Evolutionary conservation across 2,888 invertebrate species (phyloP), one percentile per base, ranked within the genome.

Genomic region (Cosmia trapezina): DNA sequence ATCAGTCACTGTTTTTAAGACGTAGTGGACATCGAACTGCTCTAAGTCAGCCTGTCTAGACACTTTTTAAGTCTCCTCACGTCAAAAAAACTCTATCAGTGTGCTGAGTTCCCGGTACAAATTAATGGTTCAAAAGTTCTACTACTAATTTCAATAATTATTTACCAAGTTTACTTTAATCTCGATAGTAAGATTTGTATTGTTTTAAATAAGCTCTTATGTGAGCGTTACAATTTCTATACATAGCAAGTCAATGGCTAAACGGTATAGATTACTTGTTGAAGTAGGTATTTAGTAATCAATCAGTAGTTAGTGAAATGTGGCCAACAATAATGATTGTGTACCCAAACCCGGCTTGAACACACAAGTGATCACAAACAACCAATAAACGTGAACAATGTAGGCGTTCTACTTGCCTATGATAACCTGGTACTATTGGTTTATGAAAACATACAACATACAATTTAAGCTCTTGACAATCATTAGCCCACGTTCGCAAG

Each of bases 1-100:
- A 78, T 70, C 51, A 41, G 37, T 78, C 75, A 70, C 17, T 19
- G 61, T 70, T 53, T 14, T 19, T 57, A 37, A 45, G 45, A 33
- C n/a, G 45, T 28, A 11, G 4, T 11, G 45, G n/a, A 75, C 70
- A 62, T 19, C 28, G 14, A 62, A 57, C 28, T 57, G 41, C n/a
- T 57, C 11, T 75, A 49, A 77, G 47, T n/a, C 14, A 1, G 51
- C 22, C 49, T n/a, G 43, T 61, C 49, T 33, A 22, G 19, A 59
- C 7, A n/a, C 2, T 33, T 60, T 54, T 19, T 28, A n/a, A 59
- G 49, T 12, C 19, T 49, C 53, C 19, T 19, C 19, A 41, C 33
- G 41, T 76, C 12, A 28, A 47, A 12, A 6, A 14, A 7, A 54
- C 41, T 12, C n/a, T 19, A 17, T 45, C 12, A 14, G 22, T 37